Percentiles rank a stretch among this genome's conserved stretches.
Evolutionary conservation across 2,888 invertebrate species (phyloP).

Genomic region (Onchidella celtica): DNA sequence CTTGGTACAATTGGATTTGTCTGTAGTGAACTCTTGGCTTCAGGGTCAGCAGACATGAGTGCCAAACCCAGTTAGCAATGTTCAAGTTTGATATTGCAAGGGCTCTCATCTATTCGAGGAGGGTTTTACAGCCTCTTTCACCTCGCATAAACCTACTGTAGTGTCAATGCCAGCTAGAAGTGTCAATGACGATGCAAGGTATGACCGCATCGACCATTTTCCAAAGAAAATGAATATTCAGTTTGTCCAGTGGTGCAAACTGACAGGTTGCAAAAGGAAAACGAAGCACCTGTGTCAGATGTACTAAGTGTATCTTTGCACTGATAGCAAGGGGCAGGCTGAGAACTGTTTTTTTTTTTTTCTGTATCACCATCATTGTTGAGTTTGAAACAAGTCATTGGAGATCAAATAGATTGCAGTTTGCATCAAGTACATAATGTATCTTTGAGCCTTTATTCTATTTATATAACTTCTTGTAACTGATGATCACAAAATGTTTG

Average conservation of each 20-base stretch:
- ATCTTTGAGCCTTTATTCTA: not conserved
- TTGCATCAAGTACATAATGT: no score
- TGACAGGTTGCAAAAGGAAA: not conserved
- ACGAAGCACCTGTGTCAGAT: not conserved
- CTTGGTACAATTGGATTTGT: not conserved
- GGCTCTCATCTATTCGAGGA: conserved; percentile 1
- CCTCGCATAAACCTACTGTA: not conserved
- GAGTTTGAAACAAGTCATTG: not conserved
- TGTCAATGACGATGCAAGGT: not conserved
- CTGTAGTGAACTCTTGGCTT: not conserved
- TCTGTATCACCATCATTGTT: conserved; percentile 5
- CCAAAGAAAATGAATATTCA: not conserved
- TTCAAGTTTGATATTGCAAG: conserved; percentile 7
- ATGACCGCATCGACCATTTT: conserved; percentile 17
- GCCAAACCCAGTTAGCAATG: conserved; percentile 11
- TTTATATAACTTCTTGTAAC: not conserved
- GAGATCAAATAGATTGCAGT: not conserved
- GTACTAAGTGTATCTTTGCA: not conserved
- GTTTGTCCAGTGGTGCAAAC: conserved; percentile 3
- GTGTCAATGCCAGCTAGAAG: conserved; percentile 2
- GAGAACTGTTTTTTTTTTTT: conserved; percentile 15
- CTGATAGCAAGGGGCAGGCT: conserved; percentile 9
- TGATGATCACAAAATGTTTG: not conserved
- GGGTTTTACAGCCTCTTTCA: not conserved
- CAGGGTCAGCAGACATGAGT: conserved; percentile 16